Evolutionary conservation across 2,797 vertebrate genomes (phyloP).

Genomic region (Sylvilagus floridanus): DNA sequence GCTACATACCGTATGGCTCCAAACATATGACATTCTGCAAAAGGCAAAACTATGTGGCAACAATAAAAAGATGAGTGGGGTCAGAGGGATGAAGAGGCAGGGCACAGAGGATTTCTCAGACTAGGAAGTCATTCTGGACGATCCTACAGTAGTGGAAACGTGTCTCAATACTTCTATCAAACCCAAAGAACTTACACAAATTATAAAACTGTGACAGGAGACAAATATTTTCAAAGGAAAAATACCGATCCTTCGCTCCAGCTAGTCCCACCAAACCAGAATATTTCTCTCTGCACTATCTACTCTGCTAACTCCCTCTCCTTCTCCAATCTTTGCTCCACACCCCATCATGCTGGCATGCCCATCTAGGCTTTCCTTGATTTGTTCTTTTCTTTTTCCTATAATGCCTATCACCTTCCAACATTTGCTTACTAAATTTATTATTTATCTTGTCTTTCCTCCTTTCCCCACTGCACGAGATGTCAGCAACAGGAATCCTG

Average conservation of each 20-base stretch:
- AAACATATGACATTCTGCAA: neutral
- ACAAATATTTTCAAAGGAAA: neutral
- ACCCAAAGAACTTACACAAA: conserved; percentile 20
- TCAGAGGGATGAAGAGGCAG: neutral
- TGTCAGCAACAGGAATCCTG: neutral
- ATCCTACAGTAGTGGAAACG: neutral
- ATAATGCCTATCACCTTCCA: neutral
- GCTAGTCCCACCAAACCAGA: neutral
- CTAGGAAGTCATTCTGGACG: neutral
- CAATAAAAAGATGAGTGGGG: neutral
- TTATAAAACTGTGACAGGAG: neutral
- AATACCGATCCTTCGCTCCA: neutral
- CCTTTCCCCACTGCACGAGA: neutral
- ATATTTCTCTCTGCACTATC: neutral
- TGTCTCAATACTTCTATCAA: no score
- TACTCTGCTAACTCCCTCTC: neutral
- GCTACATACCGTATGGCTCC: neutral
- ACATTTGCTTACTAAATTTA: neutral
- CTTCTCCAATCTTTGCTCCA: neutral
- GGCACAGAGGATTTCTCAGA: neutral
- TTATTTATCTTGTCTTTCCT: neutral
- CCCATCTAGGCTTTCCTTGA: neutral
- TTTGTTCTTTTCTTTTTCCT: neutral
- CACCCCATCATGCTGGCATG: neutral
- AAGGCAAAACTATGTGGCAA: neutral